phyloP scores from a whole-genome alignment of 2,888 invertebrate genomes.

The Branchellion lobata region DNA sequence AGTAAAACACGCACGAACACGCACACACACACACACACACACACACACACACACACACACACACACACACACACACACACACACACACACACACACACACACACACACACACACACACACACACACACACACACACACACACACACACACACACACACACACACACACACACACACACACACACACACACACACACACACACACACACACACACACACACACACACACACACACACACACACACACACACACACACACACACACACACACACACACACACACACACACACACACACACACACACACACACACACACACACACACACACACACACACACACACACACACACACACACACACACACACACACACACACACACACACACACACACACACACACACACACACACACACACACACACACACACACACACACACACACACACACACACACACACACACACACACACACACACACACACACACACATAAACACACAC shows the following conservation, averaged over 20 bases:
- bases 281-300: slow-evolving; percentile 23
- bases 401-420: background rate
- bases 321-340: background rate
- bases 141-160: slow-evolving; percentile 23
- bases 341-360: background rate
- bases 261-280: background rate
- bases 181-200: background rate
- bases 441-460: slow-evolving; percentile 23
- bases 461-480: slow-evolving; percentile 22
- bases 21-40: no score
- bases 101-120: no score
- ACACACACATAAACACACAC: slow-evolving; percentile 18
- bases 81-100: slow-evolving; percentile 21
- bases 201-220: slow-evolving; percentile 19
- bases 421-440: background rate
- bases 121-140: slow-evolving; percentile 12
- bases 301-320: slow-evolving; percentile 23
- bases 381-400: slow-evolving; percentile 23
- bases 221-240: slow-evolving; percentile 23
- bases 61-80: slow-evolving; percentile 23
- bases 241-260: background rate
- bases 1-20: no score
- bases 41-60: background rate
- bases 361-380: slow-evolving; percentile 23
- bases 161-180: slow-evolving; percentile 5